These are phyloP conservation scores for Ostrea denselamellosa DNA, from an alignment of 1,140 invertebrate species.

Conservation along the genomic window DNA sequence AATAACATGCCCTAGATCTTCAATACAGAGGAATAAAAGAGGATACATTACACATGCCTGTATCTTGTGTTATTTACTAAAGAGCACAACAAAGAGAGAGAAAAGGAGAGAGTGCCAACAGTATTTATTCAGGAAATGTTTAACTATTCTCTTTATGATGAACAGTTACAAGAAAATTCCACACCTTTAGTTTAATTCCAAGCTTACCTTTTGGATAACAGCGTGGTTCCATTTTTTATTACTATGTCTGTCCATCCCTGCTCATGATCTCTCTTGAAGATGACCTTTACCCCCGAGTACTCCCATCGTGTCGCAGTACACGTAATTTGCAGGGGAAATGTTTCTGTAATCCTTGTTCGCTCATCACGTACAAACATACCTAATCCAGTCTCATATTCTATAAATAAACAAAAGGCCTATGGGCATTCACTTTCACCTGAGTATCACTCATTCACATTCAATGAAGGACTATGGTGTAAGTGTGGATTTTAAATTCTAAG, in stretches of 20 bases:
- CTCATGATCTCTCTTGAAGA: not conserved
- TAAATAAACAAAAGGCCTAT: not conserved
- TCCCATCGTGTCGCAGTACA: conserved; percentile 34
- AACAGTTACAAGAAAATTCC: too few relatives aligned
- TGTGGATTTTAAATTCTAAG: too few relatives aligned
- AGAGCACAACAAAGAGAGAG: not conserved
- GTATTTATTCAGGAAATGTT: too few relatives aligned
- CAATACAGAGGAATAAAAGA: too few relatives aligned
- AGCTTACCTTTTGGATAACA: not conserved
- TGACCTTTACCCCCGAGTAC: not conserved
- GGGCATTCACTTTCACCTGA: too few relatives aligned
- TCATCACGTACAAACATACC: not conserved
- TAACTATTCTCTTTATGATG: too few relatives aligned
- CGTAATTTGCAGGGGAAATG: not conserved
- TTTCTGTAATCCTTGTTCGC: not conserved
- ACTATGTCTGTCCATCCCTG: not conserved
- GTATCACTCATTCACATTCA: too few relatives aligned
- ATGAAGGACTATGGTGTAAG: too few relatives aligned
- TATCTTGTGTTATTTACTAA: too few relatives aligned
- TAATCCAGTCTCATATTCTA: conserved; percentile 14
- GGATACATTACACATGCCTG: too few relatives aligned
- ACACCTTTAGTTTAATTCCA: too few relatives aligned
- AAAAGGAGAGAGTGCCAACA: not conserved
- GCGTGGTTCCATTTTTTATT: not conserved
- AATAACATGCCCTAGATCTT: too few relatives aligned